Conservation (phyloP, 2,888 invertebrate genomes). For the Yponomeuta cagnagella region DNA sequence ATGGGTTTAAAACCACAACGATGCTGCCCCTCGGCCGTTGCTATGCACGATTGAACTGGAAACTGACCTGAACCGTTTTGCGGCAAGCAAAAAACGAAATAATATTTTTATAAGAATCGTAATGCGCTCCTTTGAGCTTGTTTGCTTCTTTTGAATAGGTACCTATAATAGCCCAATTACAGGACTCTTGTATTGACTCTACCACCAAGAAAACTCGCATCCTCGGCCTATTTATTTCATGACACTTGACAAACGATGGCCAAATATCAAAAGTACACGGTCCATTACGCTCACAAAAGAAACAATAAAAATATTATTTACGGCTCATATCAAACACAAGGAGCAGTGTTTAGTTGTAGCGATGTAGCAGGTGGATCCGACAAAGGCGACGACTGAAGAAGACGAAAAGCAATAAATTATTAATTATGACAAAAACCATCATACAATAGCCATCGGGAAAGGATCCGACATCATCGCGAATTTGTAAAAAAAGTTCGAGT, state of each 20-base stretch:
- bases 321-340: conserved; percentile 38
- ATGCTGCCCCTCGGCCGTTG: conserved; percentile 35
- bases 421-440: conserved; percentile 69
- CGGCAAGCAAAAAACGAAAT: neutral
- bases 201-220: neutral
- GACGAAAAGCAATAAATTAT: conserved; percentile 70
- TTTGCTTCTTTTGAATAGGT: neutral
- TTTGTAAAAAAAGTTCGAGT: conserved; percentile 40
- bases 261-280: neutral
- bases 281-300: neutral
- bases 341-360: conserved; percentile 53
- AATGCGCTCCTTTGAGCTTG: neutral
- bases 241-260: neutral
- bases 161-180: neutral
- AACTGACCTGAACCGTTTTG: conserved; percentile 32
- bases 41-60: conserved; percentile 46
- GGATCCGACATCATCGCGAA: conserved; percentile 20
- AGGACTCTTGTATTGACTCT: neutral
- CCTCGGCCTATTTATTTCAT: neutral
- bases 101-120: neutral
- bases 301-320: conserved; percentile 9
- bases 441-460: conserved; percentile 53
- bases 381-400: conserved; percentile 38
- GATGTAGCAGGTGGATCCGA: conserved; percentile 51
- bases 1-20: neutral